Conservation (phyloP, 1,140 invertebrate genomes). For the Lasioglossum baleicum region DNA sequence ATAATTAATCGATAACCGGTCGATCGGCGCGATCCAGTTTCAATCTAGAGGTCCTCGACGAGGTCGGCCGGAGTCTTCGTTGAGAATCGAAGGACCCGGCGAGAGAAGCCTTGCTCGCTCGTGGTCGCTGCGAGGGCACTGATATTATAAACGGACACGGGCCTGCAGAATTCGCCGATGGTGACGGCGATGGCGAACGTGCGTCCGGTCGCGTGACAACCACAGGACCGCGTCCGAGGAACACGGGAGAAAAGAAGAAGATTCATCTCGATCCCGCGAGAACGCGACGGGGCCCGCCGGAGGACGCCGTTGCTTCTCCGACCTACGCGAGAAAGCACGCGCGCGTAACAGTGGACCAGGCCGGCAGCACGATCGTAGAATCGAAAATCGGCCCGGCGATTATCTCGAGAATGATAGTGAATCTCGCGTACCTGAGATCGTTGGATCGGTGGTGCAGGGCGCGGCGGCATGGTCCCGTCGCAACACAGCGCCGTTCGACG, state of each 20-base stretch:
- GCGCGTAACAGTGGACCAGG: neutral
- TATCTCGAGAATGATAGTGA: slow-evolving; percentile 26
- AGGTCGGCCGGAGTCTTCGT: too few relatives aligned
- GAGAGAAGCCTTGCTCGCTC: too few relatives aligned
- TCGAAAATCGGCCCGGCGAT: neutral
- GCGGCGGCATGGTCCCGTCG: slow-evolving; percentile 78
- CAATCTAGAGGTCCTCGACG: too few relatives aligned
- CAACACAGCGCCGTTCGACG: slow-evolving; percentile 77
- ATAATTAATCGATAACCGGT: slow-evolving; percentile 33
- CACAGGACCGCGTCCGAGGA: too few relatives aligned
- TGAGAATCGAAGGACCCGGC: too few relatives aligned
- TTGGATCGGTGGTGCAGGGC: slow-evolving; percentile 73
- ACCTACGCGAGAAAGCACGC: too few relatives aligned
- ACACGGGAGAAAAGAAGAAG: neutral
- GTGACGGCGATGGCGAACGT: too few relatives aligned
- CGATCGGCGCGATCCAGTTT: slow-evolving; percentile 5
- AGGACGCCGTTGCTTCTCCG: too few relatives aligned
- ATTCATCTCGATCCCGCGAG: slow-evolving; percentile 17
- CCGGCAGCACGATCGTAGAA: neutral
- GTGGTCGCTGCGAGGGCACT: too few relatives aligned
- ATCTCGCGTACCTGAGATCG: slow-evolving; percentile 75
- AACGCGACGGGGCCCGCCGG: neutral
- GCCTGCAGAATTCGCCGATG: too few relatives aligned
- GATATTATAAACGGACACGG: too few relatives aligned
- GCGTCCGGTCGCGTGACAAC: too few relatives aligned